These are phyloP conservation scores for Actias luna DNA, from an alignment of 2,888 invertebrate genomes.

Conservation along the genomic window DNA sequence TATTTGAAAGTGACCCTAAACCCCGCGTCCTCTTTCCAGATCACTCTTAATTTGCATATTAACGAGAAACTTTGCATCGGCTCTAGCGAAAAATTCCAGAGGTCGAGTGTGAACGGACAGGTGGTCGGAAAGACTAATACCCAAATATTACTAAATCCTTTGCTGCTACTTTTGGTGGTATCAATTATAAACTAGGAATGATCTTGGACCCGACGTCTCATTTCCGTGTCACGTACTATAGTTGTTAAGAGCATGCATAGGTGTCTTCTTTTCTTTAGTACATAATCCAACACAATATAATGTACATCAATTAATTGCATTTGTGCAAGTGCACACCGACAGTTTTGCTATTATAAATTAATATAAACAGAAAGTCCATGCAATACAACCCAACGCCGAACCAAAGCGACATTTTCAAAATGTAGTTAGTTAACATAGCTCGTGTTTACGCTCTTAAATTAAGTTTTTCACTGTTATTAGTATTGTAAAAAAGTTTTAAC, in stretches of 20 bases:
- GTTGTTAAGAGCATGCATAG: neutral
- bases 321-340: no score
- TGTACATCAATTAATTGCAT: no score
- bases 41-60: conserved; percentile 79
- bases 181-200: conserved; percentile 27
- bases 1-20: conserved; percentile 67
- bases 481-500: no score
- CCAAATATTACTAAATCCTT: conserved; percentile 59
- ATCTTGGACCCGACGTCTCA: conserved; percentile 38
- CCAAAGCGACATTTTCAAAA: no score
- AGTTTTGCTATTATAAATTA: no score
- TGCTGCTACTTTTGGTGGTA: conserved; percentile 30
- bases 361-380: no score
- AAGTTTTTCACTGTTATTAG: no score
- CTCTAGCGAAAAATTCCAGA: conserved; percentile 71
- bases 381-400: no score
- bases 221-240: conserved; percentile 28
- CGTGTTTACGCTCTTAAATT: no score
- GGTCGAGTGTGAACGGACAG: conserved; percentile 71
- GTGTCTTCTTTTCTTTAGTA: neutral
- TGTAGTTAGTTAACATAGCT: no score
- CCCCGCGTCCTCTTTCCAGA: conserved; percentile 65
- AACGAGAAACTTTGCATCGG: conserved; percentile 78
- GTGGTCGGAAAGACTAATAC: conserved; percentile 57
- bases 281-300: neutral